A percentile compares a stretch with the other conserved stretches of the same genome.
phyloP scores from a whole-genome alignment of 1,140 invertebrate genomes.

The Anoplolepis gracilipes region DNA sequence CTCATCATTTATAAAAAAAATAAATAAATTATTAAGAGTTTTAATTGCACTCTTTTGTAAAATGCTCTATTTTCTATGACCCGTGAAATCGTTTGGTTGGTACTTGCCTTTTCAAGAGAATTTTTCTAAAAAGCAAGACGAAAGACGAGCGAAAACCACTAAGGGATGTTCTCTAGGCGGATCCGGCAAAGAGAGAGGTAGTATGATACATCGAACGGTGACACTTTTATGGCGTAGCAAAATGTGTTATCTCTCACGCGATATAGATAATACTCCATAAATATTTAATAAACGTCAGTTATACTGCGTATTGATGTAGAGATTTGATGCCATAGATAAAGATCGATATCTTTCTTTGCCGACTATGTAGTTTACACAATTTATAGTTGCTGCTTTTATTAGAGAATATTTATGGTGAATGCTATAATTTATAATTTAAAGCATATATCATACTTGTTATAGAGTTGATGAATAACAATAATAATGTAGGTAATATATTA shows the following conservation, averaged over 20 bases:
- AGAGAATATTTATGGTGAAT: neutral
- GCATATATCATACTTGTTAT: neutral
- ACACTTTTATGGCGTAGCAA: constrained; percentile 34
- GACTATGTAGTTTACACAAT: neutral
- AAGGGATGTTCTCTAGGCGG: neutral
- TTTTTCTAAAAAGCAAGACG: neutral
- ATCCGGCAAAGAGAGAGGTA: neutral
- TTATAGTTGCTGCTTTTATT: constrained; percentile 24
- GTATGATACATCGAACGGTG: constrained; percentile 16
- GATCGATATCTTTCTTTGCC: constrained; percentile 19
- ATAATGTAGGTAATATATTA: neutral
- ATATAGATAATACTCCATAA: constrained; percentile 50
- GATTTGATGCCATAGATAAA: constrained; percentile 32
- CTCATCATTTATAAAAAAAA: neutral
- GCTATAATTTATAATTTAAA: neutral
- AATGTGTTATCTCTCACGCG: constrained; percentile 11
- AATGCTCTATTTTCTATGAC: neutral
- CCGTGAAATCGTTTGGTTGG: neutral
- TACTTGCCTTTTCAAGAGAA: neutral
- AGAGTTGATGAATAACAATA: neutral
- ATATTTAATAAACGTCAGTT: constrained; percentile 49
- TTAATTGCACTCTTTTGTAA: neutral
- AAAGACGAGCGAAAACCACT: neutral
- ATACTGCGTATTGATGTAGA: neutral
- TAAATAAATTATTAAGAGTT: neutral